phyloP scores from a whole-genome alignment of 2,888 invertebrate genomes.

The Psylliodes chrysocephalus region DNA sequence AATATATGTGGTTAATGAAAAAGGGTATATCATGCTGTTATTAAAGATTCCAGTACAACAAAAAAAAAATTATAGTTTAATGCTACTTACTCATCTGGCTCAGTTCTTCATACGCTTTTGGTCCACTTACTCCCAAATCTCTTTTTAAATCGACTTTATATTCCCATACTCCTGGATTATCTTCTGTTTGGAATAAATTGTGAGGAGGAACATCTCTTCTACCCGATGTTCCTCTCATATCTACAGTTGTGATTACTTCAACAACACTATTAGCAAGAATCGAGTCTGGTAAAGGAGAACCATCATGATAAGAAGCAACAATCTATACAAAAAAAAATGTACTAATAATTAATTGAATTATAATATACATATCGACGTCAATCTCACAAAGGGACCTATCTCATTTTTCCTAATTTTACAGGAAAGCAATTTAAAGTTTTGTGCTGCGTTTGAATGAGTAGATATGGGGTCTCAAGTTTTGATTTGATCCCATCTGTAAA shows the following conservation, averaged over 20 bases:
- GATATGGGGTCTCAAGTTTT: too few relatives aligned
- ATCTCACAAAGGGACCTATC: too few relatives aligned
- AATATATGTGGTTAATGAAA: too few relatives aligned
- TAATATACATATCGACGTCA: too few relatives aligned
- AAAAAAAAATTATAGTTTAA: too few relatives aligned
- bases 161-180: slow-evolving; percentile 83
- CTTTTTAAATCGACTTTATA: slow-evolving; percentile 80
- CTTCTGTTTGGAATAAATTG: slow-evolving; percentile 72
- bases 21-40: too few relatives aligned
- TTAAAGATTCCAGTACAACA: too few relatives aligned
- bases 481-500: too few relatives aligned
- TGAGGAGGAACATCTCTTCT: slow-evolving; percentile 72
- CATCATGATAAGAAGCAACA: slow-evolving; percentile 91
- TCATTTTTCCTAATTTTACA: too few relatives aligned
- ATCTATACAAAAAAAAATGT: slow-evolving; percentile 67
- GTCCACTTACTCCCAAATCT: slow-evolving; percentile 67
- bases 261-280: slow-evolving; percentile 74
- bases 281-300: slow-evolving; percentile 77
- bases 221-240: slow-evolving; percentile 72
- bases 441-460: too few relatives aligned
- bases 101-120: slow-evolving; percentile 55
- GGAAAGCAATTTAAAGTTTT: too few relatives aligned
- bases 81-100: slow-evolving; percentile 52
- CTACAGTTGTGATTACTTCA: slow-evolving; percentile 73
- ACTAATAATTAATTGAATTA: too few relatives aligned